phyloP scores from a whole-genome alignment of 1,140 invertebrate species.

The Halyomorpha halys region DNA sequence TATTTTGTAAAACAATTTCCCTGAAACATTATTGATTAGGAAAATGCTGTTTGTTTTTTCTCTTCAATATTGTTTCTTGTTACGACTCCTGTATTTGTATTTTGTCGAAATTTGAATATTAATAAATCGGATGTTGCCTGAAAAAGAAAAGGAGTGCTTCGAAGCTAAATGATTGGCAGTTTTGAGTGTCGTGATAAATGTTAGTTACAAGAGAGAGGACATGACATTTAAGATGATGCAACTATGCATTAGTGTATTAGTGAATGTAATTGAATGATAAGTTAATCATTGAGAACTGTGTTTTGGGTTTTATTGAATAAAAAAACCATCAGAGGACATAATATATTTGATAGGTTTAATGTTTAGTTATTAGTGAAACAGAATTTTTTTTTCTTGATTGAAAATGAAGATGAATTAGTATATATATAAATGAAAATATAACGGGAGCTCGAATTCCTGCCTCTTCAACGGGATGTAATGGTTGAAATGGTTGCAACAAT shows the following conservation, averaged over 20 bases:
- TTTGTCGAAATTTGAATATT: conserved; percentile 3
- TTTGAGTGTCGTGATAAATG: not conserved
- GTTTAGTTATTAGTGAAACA: conserved; percentile 17
- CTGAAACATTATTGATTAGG: not conserved
- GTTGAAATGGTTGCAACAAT: not conserved
- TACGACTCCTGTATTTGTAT: conserved; percentile 13
- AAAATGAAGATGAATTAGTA: not conserved
- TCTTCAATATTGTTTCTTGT: conserved; percentile 11
- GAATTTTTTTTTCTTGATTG: conserved; percentile 13
- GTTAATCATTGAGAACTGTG: conserved; percentile 13
- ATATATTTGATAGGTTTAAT: conserved; percentile 20
- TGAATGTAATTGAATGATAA: conserved; percentile 12
- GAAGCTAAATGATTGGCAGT: not conserved
- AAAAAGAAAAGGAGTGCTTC: not conserved
- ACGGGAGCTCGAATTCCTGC: conserved; percentile 2
- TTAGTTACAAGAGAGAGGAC: conserved; percentile 13
- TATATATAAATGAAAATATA: conserved; percentile 1
- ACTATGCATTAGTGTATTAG: conserved; percentile 13
- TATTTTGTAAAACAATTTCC: not conserved
- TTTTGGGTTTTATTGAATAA: conserved; percentile 19
- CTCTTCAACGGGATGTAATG: not conserved
- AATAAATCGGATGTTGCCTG: conserved; percentile 10
- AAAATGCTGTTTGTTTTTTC: not conserved
- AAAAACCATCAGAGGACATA: conserved; percentile 17
- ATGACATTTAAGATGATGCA: conserved; percentile 17